These are phyloP conservation scores for Caenorhabditis brenneri DNA, from an alignment of 1,140 invertebrate species.

Conservation along the genomic window DNA sequence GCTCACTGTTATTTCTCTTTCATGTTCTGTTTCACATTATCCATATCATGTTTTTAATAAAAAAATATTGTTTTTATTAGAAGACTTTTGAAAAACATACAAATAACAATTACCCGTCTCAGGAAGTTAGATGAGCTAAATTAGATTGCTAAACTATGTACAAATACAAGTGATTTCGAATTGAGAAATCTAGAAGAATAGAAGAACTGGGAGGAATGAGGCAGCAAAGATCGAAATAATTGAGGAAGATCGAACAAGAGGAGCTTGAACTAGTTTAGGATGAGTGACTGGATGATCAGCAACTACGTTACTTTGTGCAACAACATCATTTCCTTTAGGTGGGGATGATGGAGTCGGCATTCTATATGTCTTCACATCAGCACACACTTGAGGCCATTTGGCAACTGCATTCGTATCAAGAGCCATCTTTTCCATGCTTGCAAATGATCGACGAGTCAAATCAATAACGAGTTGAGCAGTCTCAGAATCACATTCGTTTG, in stretches of 20 bases:
- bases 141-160: slow-evolving; percentile 11
- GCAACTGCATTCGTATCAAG: slow-evolving; percentile 68
- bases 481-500: slow-evolving; percentile 65
- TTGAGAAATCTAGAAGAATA: not conserved
- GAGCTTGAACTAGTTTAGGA: slow-evolving; percentile 12
- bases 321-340: slow-evolving; percentile 8
- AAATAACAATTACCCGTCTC: slow-evolving; percentile 18
- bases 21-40: not conserved
- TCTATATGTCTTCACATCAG: slow-evolving; percentile 67
- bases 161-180: not conserved
- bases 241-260: not conserved
- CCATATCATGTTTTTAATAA: slow-evolving; percentile 4
- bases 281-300: not conserved
- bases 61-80: not conserved
- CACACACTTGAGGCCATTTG: slow-evolving; percentile 66
- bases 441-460: slow-evolving; percentile 64
- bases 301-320: slow-evolving; percentile 24
- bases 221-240: not conserved
- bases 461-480: slow-evolving; percentile 69
- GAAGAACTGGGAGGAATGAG: not conserved
- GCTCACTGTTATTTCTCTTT: not conserved
- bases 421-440: slow-evolving; percentile 66
- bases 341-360: slow-evolving; percentile 54
- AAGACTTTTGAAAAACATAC: not conserved
- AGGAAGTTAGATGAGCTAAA: not conserved